Conservation (phyloP, 2,888 invertebrate genomes). For the Leucophora obtusa region DNA sequence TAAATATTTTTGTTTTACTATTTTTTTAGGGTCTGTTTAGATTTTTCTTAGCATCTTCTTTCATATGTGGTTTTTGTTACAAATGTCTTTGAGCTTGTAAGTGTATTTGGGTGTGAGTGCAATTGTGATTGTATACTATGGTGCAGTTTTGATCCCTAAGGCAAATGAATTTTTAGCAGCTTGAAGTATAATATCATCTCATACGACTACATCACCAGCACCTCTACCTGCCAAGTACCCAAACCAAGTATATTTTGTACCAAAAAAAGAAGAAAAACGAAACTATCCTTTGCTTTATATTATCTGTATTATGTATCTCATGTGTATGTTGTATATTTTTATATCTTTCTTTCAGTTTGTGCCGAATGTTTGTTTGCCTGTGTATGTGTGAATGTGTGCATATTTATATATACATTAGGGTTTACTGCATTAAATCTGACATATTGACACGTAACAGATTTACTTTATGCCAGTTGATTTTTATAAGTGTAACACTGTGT, state of each 20-base stretch:
- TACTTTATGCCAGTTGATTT: slow-evolving; percentile 27
- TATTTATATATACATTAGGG: slow-evolving; percentile 30
- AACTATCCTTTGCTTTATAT: slow-evolving; percentile 18
- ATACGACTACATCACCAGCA: slow-evolving; percentile 5
- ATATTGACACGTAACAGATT: slow-evolving; percentile 57
- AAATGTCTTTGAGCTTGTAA: neutral
- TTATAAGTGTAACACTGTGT: neutral
- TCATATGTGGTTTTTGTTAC: neutral
- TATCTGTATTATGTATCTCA: slow-evolving; percentile 14
- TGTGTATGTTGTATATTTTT: slow-evolving; percentile 15
- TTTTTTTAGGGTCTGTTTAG: neutral
- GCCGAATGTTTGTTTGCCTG: neutral
- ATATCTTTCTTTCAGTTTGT: slow-evolving; percentile 12
- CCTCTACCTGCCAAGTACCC: no score
- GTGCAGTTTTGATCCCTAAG: slow-evolving; percentile 45
- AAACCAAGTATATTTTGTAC: neutral
- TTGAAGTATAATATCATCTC: slow-evolving; percentile 23
- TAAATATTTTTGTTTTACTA: neutral
- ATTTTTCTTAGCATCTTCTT: neutral
- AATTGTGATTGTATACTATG: slow-evolving; percentile 10
- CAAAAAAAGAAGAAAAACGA: neutral
- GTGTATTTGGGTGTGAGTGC: neutral
- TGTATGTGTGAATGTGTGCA: neutral
- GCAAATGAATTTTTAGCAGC: slow-evolving; percentile 54
- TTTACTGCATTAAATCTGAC: slow-evolving; percentile 58